Evolutionary conservation across 2,113 vertebrate species (phyloP).

Genomic region (Rana temporaria): DNA sequence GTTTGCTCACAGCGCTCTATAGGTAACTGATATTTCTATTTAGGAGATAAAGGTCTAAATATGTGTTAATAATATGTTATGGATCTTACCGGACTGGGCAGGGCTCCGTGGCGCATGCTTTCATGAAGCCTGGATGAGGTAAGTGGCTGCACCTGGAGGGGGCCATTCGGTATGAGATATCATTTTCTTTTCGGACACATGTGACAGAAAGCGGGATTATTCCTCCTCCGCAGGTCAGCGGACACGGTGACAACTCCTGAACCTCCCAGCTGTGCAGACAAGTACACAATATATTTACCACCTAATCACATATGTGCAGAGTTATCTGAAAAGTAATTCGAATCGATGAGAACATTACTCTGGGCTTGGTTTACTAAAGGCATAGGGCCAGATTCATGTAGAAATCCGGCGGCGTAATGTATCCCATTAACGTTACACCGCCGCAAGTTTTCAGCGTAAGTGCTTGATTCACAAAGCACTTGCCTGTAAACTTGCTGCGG

Average conservation of each 20-base stretch:
- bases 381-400: too few relatives aligned
- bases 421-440: too few relatives aligned
- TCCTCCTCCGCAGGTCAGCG: constrained; percentile 75
- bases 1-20: too few relatives aligned
- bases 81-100: constrained; percentile 71
- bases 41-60: neutral
- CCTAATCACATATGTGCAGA: too few relatives aligned
- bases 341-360: too few relatives aligned
- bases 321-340: too few relatives aligned
- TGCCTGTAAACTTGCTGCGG: too few relatives aligned
- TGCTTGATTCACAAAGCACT: too few relatives aligned
- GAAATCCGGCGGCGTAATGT: too few relatives aligned
- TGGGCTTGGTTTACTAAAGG: too few relatives aligned
- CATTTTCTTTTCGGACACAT: constrained; percentile 70
- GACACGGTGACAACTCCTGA: constrained; percentile 72
- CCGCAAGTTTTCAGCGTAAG: too few relatives aligned
- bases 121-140: constrained; percentile 60
- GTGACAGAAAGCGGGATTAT: constrained; percentile 66
- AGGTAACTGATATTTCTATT: too few relatives aligned
- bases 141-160: constrained; percentile 67
- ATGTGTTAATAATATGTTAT: neutral
- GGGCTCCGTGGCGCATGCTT: constrained; percentile 70
- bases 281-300: neutral
- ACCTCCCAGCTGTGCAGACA: constrained; percentile 71
- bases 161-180: constrained; percentile 59